Base-by-base conservation (phyloP, 2,797 vertebrate species). In the Fistularia commersonii region DNA sequence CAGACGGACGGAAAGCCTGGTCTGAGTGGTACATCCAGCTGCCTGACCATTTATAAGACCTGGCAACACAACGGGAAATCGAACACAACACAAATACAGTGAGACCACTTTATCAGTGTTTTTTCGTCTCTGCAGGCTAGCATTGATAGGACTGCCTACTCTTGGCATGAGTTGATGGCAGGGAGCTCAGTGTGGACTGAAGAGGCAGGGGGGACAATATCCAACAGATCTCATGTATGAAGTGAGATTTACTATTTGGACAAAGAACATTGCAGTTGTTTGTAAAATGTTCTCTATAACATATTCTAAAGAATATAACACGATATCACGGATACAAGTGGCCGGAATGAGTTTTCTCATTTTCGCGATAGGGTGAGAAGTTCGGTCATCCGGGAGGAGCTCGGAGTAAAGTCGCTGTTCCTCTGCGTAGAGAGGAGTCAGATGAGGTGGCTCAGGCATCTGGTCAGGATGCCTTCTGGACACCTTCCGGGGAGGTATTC, bases 11-110 rank as follows among this genome's bases (percentile, higher is more conserved):
- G 35, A 36, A 59, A 61, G 49, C 62, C 45, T 23, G 61, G 59
- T 39, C 53, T 45, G 58, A 60, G 63, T 41, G 44, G 51, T 60
- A 45, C 47, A 64, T 45, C 0, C 7, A 57, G 52, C 44, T 12
- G 46, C 54, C 37, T 59, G 66, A 50, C 58, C 66, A 65, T 79
- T 75, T 64, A 76, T 80, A 71, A 77, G 64, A 11, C 11, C 37
- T 44, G 48, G 75, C 61, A 76, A 78, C 62, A 80, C 74, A 82
- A 81, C 79, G 57, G 49, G 48, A 58, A 49, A 77, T 41, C 57
- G 57, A 79, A 77, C 57, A 79, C 76, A 86, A 78, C 79, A 71
- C 74, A 76, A 72, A 83, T 72, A 67, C 63, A 56, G 47, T 52
- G 47, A 52, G 44, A 57, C 73, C 66, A 56, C 80, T 84, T 85